Base-by-base conservation (phyloP, 2,113 vertebrate genomes). In the Poicephalus gulielmi region DNA sequence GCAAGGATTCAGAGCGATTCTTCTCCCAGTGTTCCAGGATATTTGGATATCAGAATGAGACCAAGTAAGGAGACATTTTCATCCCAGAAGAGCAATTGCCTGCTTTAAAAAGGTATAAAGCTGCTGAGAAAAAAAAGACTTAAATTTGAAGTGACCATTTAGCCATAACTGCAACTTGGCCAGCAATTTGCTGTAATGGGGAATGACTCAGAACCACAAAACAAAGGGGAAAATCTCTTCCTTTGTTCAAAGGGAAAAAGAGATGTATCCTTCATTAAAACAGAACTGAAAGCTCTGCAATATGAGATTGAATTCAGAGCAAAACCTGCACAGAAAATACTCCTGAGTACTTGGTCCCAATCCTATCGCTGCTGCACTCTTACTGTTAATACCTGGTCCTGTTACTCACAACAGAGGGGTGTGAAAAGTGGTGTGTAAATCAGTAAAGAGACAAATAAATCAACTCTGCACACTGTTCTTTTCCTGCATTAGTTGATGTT, bases 131-230 rank as follows among this genome's bases (percentile, higher is more conserved):
- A 59, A 37, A 78, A 62, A 41, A 92, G 64, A 35, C 44, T 80
- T 80, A 69, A 62, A 75, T 93, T 55, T 73, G 39, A 94, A 90
- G 79, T 92, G 67, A 92, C 94, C 92, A 41, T 86, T 94, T 92
- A 83, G 50, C 83, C 83, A 31, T 74, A 92, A 90, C 55, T 70
- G 49, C 70, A 75, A 62, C 55, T 90, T 87, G 86, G 60, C 83
- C 92, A 86, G 41, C 27, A 77, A 67, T 88, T 82, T 90, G 46
- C 79, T 88, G 6, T 52, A 19, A 68, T 30, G n/a, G 37, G 62
- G 50, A 67, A 82, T 90, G 79, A 83, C 35, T 92, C 70, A 95
- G 86, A 90, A 75, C 75, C 39, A 85, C 24, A 82, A 88, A 92
- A 90, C 23, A 44, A 52, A 62, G 23, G 55, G 50, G 74, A 27